Evolutionary conservation across 2,113 vertebrate genomes (phyloP).

Genomic region (Nestor notabilis): DNA sequence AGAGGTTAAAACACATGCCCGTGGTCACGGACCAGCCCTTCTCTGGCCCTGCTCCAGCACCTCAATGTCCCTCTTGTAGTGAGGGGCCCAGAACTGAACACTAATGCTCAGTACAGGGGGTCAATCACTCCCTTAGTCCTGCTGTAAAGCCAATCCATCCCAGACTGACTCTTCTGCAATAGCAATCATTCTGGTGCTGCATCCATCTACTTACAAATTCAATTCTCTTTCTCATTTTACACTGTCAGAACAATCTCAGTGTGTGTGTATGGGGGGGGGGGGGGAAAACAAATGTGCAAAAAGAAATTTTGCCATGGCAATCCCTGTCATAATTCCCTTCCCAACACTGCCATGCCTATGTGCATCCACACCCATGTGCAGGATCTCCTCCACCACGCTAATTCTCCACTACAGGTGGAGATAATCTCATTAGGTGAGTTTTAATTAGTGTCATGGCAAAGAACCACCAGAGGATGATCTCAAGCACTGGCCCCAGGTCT

Average conservation of each 20-base stretch:
- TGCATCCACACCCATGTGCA: accelerated
- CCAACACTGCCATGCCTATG: accelerated
- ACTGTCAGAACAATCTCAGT: slow-evolving; percentile 2
- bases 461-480: background rate
- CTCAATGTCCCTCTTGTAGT: background rate
- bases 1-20: background rate
- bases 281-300: no score
- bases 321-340: background rate
- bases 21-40: background rate
- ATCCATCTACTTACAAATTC: background rate
- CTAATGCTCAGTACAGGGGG: background rate
- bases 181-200: background rate
- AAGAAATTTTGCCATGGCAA: background rate
- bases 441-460: slow-evolving; percentile 17
- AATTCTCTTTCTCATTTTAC: slow-evolving; percentile 10
- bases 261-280: no score
- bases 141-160: background rate
- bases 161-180: background rate
- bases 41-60: background rate
- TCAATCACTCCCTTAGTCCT: background rate
- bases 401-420: slow-evolving; percentile 1
- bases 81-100: background rate
- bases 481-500: background rate
- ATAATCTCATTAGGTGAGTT: slow-evolving; percentile 20
- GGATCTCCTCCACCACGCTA: background rate